A percentile compares a stretch with the other conserved stretches of the same genome.
These are phyloP conservation scores for Rhipidura dahli DNA, from an alignment of 2,113 vertebrate genomes.

Conservation along the genomic window DNA sequence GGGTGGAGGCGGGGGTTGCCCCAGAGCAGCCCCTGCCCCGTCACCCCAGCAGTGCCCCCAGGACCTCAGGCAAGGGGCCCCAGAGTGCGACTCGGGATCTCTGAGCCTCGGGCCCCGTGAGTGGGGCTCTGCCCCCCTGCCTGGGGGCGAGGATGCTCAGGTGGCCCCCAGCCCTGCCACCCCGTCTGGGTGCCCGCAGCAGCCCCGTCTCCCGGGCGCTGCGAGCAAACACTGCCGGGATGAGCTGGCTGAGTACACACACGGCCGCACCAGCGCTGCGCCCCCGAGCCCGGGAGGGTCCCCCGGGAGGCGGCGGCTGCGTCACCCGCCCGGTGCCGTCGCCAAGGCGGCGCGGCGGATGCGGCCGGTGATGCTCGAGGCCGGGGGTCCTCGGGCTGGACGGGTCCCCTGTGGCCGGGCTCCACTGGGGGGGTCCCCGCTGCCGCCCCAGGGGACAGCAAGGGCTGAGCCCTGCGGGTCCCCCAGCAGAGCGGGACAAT, in stretches of 20 bases:
- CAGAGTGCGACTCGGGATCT: fast-evolving
- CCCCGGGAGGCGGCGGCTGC: not conserved
- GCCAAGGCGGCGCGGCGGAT: not conserved
- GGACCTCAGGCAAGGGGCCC: fast-evolving
- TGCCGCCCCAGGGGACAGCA: not conserved
- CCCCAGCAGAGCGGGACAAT: not conserved
- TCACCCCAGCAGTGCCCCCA: not conserved
- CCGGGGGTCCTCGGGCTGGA: fast-evolving
- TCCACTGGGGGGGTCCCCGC: fast-evolving
- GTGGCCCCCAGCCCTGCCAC: fast-evolving
- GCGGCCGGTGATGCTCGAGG: not conserved
- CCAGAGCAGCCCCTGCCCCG: fast-evolving
- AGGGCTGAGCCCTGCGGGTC: no score
- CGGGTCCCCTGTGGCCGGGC: not conserved
- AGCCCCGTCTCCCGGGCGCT: not conserved
- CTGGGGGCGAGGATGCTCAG: fast-evolving
- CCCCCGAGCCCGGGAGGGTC: fast-evolving
- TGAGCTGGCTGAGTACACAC: constrained; percentile 22
- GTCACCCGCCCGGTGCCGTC: fast-evolving
- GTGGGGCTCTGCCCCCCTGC: not conserved
- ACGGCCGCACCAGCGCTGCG: fast-evolving
- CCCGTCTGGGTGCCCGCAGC: fast-evolving
- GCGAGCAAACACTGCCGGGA: not conserved
- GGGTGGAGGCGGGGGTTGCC: fast-evolving
- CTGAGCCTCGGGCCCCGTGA: fast-evolving